Evolutionary conservation across 2,113 vertebrate genomes (phyloP).

Genomic region (Pomatorhinus ruficollis): DNA sequence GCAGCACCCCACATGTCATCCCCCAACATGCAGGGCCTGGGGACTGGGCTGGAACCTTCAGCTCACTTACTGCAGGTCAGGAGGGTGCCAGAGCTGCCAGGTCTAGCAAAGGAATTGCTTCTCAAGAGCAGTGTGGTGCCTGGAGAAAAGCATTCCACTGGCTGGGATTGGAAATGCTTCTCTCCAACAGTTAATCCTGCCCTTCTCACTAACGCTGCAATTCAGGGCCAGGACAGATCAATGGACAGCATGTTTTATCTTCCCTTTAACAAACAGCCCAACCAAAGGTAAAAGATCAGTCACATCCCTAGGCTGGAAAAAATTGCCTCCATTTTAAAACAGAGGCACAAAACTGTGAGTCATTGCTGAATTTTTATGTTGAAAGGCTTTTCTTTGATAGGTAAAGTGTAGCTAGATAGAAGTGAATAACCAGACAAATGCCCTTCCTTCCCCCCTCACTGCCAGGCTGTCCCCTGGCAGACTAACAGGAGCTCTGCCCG

Average conservation of each 20-base stretch:
- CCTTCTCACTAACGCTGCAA: neutral
- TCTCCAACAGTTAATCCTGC: neutral
- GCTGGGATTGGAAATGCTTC: fast-evolving
- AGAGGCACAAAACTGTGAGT: neutral
- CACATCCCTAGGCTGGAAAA: neutral
- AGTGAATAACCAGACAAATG: neutral
- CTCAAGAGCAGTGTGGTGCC: neutral
- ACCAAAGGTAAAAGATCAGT: constrained; percentile 13
- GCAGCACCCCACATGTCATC: neutral
- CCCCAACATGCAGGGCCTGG: neutral
- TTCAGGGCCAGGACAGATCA: neutral
- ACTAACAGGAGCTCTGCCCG: neutral
- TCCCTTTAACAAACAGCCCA: neutral
- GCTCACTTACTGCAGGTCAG: neutral
- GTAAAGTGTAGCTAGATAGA: neutral
- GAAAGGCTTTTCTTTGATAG: neutral
- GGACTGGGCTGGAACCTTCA: fast-evolving
- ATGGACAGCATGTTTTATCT: neutral
- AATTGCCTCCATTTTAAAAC: neutral
- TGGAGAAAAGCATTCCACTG: neutral
- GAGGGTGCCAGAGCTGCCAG: neutral
- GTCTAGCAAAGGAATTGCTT: neutral
- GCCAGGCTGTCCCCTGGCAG: neutral
- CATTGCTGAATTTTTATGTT: neutral
- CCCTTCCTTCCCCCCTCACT: neutral